A percentile compares a stretch with the other conserved stretches of the same genome.
Evolutionary conservation across 2,888 invertebrate genomes (phyloP).

Genomic region (Lordiphosa andalusiaca): DNA sequence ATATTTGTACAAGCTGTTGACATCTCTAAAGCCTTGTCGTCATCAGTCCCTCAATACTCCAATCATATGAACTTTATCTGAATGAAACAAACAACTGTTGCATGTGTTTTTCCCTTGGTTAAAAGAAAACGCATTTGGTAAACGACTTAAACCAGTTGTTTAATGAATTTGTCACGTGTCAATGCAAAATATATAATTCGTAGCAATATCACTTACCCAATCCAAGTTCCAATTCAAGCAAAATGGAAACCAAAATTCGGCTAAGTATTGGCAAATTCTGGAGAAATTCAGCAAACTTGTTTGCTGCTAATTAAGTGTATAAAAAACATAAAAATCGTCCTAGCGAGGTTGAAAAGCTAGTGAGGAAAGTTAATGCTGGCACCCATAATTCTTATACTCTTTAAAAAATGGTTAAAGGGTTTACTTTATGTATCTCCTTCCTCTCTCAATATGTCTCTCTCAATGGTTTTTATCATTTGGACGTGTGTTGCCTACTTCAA

Average conservation of each 20-base stretch:
- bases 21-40: conserved; percentile 2
- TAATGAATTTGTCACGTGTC: conserved; percentile 5
- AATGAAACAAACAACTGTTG: conserved; percentile 1
- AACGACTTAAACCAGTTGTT: background rate
- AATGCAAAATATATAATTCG: conserved; percentile 3
- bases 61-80: background rate
- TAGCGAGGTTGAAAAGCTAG: conserved; percentile 1
- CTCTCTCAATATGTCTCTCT: too few species aligned
- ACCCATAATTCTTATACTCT: too few species aligned
- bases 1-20: conserved; percentile 7
- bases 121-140: too few species aligned
- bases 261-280: conserved; percentile 9
- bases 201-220: too few species aligned
- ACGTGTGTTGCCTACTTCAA: too few species aligned
- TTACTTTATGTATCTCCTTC: too few species aligned
- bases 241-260: conserved; percentile 7
- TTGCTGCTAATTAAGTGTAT: conserved; percentile 42
- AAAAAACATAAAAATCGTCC: conserved; percentile 30
- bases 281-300: conserved; percentile 9
- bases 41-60: background rate
- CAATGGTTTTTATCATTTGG: too few species aligned
- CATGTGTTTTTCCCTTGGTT: conserved; percentile 3
- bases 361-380: too few species aligned
- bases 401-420: too few species aligned
- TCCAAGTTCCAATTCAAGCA: too few species aligned